phyloP scores from a whole-genome alignment of 2,797 vertebrate species.

The Morelia viridis region DNA sequence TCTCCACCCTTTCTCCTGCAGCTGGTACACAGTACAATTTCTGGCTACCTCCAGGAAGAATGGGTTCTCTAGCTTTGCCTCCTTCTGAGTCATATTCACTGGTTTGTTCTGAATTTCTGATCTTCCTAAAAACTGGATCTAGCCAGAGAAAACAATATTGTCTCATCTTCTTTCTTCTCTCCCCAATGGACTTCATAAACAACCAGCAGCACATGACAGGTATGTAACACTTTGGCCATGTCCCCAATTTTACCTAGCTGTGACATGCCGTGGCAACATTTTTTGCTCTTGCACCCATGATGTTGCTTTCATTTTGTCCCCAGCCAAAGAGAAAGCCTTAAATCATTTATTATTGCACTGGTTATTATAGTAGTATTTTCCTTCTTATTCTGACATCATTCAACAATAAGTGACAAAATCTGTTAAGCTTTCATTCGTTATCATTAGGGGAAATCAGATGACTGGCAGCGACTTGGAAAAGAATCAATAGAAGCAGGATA shows the following conservation, averaged over 20 bases:
- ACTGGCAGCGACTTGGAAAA: not conserved
- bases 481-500: not conserved
- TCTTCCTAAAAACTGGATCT: conserved; percentile 1
- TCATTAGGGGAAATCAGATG: not conserved
- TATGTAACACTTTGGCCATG: conserved; percentile 18
- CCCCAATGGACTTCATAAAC: not conserved
- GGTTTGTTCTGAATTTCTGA: not conserved
- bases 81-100: not conserved
- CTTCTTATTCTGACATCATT: too few relatives aligned
- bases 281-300: not conserved
- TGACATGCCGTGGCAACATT: not conserved
- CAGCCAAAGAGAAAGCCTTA: not conserved
- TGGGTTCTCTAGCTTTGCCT: conserved; percentile 1
- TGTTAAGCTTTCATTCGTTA: too few relatives aligned
- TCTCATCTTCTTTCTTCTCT: not conserved
- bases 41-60: not conserved
- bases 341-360: not conserved
- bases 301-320: not conserved
- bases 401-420: too few relatives aligned
- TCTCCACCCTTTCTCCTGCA: conserved; percentile 20
- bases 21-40: conserved; percentile 19
- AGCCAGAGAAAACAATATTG: not conserved
- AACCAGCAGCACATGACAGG: not conserved
- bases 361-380: too few relatives aligned
- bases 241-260: not conserved